Evolutionary conservation across 2,888 invertebrate species (phyloP).

Genomic region (Melanophora roralis): DNA sequence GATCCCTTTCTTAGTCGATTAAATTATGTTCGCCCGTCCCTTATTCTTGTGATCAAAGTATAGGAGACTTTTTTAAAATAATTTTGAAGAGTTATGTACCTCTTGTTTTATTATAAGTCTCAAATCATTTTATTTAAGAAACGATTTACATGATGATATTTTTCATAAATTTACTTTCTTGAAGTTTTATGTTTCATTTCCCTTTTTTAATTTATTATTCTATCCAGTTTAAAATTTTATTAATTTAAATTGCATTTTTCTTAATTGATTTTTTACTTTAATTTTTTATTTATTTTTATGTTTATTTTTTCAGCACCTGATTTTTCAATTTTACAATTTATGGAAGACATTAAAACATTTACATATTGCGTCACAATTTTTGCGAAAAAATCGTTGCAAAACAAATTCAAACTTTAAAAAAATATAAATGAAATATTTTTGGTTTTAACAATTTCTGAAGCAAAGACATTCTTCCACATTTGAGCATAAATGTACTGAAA

Average conservation of each 20-base stretch:
- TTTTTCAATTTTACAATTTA: slow-evolving; percentile 14
- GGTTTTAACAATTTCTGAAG: neutral
- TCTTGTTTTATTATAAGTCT: no score
- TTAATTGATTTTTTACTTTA: neutral
- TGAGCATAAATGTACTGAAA: slow-evolving; percentile 42
- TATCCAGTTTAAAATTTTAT: no score
- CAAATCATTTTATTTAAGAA: no score
- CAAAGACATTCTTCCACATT: neutral
- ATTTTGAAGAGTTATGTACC: no score
- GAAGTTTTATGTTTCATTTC: no score
- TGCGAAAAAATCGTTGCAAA: slow-evolving; percentile 26
- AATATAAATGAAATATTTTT: neutral
- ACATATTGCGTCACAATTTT: slow-evolving; percentile 50
- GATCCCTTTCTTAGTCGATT: no score
- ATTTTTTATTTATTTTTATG: slow-evolving; percentile 9
- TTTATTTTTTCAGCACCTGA: slow-evolving; percentile 34
- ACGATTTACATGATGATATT: no score
- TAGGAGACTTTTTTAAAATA: no score
- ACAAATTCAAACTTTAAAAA: neutral
- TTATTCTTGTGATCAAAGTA: no score
- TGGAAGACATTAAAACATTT: slow-evolving; percentile 21
- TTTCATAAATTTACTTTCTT: no score
- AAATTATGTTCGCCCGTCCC: no score
- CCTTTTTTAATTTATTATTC: no score
- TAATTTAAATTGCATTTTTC: neutral